Base-by-base conservation (phyloP, 2,797 vertebrate genomes). In the Chaetodon trifasciatus region DNA sequence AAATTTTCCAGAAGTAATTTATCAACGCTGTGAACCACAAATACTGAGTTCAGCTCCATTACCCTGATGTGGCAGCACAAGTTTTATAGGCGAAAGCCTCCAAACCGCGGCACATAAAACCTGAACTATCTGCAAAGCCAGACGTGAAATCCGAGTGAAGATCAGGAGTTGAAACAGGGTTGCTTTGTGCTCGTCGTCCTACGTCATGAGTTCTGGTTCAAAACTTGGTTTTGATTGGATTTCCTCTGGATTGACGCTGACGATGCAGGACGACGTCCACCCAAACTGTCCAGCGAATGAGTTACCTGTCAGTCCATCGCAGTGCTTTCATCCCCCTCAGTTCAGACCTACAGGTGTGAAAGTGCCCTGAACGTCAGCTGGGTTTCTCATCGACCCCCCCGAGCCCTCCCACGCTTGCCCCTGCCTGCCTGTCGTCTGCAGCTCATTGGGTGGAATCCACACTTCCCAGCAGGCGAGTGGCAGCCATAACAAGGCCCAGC, bases 401-500 rank as follows among this genome's bases (percentile, higher is more conserved):
- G 21, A 9, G 21, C 1, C 9, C 6, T 4, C 56, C 0, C 0
- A 1, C 7, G 0, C 12, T 8, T 0, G 1, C 3, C 28, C 15
- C 8, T 23, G 28, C 9, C 23, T 61, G 46, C 44, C 23, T 63
- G 62, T 69, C 24, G 58, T 70, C 65, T 52, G 42, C 66, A 58
- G 55, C 35, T 62, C 39, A 2, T 1, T 62, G 56, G 44, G 28
- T 68, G 39, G 78, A 76, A 79, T 75, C 37, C 47, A 74, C 69
- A 63, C 61, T 79, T 74, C 58, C 70, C 15, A 24, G 21, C 63
- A 21, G 53, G 44, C 50, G 2, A 56, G 37, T 74, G 28, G 37
- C 67, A 92, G 94, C 87, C 94, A 95, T 93, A 95, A 94, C 89
- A 94, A 85, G 85, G 67, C 60, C 81, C 55, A 70, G 79, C 73